These are phyloP conservation scores for Rhyzopertha dominica DNA, from an alignment of 1,140 invertebrate species.

Conservation along the genomic window DNA sequence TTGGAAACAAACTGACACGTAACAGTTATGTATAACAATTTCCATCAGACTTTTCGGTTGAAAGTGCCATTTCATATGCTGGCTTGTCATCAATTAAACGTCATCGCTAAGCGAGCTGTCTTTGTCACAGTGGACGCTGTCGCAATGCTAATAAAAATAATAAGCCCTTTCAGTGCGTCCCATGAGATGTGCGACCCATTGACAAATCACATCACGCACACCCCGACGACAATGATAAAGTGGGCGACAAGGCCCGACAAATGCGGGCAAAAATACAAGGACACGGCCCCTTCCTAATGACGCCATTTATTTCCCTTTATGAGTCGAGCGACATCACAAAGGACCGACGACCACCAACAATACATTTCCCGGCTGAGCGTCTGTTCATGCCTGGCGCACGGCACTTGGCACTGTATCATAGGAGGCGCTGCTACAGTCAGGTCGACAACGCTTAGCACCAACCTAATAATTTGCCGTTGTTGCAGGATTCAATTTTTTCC, in stretches of 20 bases:
- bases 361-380: constrained; percentile 30
- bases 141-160: too few species aligned
- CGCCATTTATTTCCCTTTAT: constrained; percentile 39
- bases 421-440: constrained; percentile 12
- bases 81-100: too few species aligned
- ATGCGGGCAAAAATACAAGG: constrained; percentile 40
- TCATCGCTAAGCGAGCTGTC: too few species aligned
- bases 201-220: constrained; percentile 36
- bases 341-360: constrained; percentile 31
- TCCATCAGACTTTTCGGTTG: too few species aligned
- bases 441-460: too few species aligned
- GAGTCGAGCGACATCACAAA: constrained; percentile 37
- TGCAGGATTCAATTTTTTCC: too few species aligned
- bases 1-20: too few species aligned
- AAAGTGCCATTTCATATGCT: too few species aligned
- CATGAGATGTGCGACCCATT: constrained; percentile 16
- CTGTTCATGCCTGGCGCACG: constrained; percentile 23
- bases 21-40: too few species aligned
- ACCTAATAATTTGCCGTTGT: too few species aligned
- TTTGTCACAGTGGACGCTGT: too few species aligned
- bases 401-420: constrained; percentile 15
- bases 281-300: constrained; percentile 39
- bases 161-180: too few species aligned
- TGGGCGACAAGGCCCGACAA: constrained; percentile 37
- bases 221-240: constrained; percentile 38